Percentiles rank a stretch among this genome's conserved stretches.
Conservation (phyloP, 2,797 vertebrate genomes). For the Catharus ustulatus region DNA sequence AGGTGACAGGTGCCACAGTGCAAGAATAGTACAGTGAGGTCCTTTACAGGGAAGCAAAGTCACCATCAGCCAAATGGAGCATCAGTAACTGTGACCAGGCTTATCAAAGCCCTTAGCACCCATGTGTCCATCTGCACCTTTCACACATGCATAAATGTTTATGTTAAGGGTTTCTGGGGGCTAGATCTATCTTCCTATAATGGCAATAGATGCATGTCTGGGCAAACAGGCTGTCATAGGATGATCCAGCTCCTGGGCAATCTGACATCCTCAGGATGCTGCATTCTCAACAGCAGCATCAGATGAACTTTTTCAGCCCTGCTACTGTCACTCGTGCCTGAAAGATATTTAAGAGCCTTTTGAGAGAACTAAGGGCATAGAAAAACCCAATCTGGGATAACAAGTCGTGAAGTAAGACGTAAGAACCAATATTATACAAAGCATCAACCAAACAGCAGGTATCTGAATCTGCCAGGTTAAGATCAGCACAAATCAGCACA, state of each 20-base stretch:
- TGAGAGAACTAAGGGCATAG: not conserved
- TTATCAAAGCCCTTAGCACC: not conserved
- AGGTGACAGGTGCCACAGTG: constrained; percentile 36
- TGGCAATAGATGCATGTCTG: accelerated
- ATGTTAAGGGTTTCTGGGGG: not conserved
- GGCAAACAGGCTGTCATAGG: not conserved
- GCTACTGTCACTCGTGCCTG: not conserved
- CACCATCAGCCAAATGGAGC: not conserved
- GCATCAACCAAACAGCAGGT: not conserved
- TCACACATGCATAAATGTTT: not conserved
- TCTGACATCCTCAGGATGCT: not conserved
- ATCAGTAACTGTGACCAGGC: not conserved
- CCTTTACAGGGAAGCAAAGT: constrained; percentile 7
- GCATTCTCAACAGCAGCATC: not conserved
- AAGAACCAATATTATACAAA: not conserved
- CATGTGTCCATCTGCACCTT: not conserved
- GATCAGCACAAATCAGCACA: not conserved
- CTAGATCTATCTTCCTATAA: not conserved
- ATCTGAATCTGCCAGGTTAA: not conserved
- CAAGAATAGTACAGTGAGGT: not conserved
- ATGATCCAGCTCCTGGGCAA: not conserved
- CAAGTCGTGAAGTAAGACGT: not conserved
- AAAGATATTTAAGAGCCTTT: not conserved
- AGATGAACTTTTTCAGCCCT: not conserved
- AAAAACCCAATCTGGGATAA: not conserved